Percentiles rank a stretch among this genome's conserved stretches.
phyloP scores from a whole-genome alignment of 2,888 invertebrate genomes.

The Ophion ellenae region DNA sequence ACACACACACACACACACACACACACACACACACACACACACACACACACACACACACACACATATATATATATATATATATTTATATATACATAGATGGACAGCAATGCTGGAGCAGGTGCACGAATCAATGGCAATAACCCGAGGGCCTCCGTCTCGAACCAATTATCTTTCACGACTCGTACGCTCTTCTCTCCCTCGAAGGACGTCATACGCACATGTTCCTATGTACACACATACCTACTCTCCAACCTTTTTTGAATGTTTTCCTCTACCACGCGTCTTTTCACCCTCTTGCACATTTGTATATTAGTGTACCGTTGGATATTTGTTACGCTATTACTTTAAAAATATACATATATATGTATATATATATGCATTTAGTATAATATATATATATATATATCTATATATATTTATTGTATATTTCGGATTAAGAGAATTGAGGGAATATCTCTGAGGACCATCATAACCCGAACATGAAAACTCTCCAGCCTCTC shows the following conservation, averaged over 20 bases:
- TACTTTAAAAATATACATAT: neutral
- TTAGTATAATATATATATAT: no score
- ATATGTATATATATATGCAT: neutral
- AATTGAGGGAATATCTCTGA: neutral
- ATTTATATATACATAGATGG: slow-evolving; percentile 47
- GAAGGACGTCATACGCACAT: slow-evolving; percentile 57
- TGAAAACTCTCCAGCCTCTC: neutral
- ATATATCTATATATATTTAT: neutral
- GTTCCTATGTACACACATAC: neutral
- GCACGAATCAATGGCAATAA: slow-evolving; percentile 73
- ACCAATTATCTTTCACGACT: slow-evolving; percentile 72
- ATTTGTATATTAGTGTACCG: neutral
- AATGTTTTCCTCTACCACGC: slow-evolving; percentile 25
- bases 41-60: no score
- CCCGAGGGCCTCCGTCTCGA: slow-evolving; percentile 60
- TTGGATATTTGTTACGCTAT: neutral
- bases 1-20: no score
- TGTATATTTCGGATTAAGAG: neutral
- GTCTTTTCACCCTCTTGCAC: neutral
- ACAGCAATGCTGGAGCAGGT: slow-evolving; percentile 74
- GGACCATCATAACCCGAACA: neutral
- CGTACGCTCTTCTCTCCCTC: slow-evolving; percentile 54
- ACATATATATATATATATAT: no score
- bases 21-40: no score
- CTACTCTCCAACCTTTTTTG: neutral